Evolutionary conservation across 2,888 invertebrate species (phyloP).

Genomic region (Serrognathus titanus): DNA sequence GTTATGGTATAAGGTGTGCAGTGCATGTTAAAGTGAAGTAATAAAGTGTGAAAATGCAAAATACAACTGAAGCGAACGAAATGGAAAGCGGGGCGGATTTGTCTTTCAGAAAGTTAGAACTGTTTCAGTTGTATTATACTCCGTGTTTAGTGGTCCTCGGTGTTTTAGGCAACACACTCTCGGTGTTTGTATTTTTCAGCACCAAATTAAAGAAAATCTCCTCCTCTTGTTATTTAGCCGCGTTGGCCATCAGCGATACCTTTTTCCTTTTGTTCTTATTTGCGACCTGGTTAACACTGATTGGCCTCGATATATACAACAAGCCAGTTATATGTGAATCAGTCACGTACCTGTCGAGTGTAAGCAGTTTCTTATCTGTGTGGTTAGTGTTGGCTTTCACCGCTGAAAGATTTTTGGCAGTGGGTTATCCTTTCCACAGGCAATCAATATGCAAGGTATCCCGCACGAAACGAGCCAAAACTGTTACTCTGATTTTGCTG

Average conservation of each 20-base stretch:
- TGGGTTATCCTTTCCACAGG: constrained; percentile 69
- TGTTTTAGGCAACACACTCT: constrained; percentile 68
- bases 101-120: constrained; percentile 16
- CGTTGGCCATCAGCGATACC: constrained; percentile 74
- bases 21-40: neutral
- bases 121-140: constrained; percentile 58
- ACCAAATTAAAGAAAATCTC: constrained; percentile 72
- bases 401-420: constrained; percentile 78
- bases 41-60: constrained; percentile 3
- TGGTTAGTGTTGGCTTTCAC: constrained; percentile 87
- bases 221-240: constrained; percentile 74
- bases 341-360: constrained; percentile 68
- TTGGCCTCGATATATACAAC: constrained; percentile 59
- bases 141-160: constrained; percentile 70
- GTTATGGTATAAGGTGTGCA: too few relatives aligned
- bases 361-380: constrained; percentile 73
- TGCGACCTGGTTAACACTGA: constrained; percentile 63
- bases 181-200: constrained; percentile 69
- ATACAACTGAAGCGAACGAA: constrained; percentile 4
- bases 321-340: constrained; percentile 65
- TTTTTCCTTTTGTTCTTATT: constrained; percentile 67
- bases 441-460: constrained; percentile 70
- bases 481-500: constrained; percentile 55
- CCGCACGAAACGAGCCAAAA: constrained; percentile 70
- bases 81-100: constrained; percentile 2